Percentiles rank a stretch among this genome's conserved stretches.
These are phyloP conservation scores for Muntiacus muntjak DNA, from an alignment of 2,113 vertebrate genomes.

Conservation along the genomic window DNA sequence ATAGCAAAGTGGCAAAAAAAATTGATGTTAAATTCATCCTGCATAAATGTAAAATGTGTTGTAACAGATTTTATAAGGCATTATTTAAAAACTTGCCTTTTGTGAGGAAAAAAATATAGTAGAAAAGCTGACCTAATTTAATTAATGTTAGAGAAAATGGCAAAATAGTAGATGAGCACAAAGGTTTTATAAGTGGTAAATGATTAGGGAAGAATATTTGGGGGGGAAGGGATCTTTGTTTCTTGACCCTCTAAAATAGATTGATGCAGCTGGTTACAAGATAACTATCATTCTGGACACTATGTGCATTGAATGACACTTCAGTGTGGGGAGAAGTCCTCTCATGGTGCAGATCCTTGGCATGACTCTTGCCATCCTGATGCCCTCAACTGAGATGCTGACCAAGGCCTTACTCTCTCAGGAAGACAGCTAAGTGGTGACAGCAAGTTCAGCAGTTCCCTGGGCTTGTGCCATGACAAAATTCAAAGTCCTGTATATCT, in stretches of 20 bases:
- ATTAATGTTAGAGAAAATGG: constrained; percentile 73
- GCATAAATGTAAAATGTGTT: constrained; percentile 83
- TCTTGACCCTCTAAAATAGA: background rate
- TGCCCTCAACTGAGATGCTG: background rate
- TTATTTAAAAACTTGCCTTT: constrained; percentile 81
- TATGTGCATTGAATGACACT: background rate
- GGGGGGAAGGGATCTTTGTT: background rate
- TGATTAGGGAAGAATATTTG: constrained; percentile 48
- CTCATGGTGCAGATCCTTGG: background rate
- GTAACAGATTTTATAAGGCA: constrained; percentile 80
- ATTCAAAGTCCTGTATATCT: constrained; percentile 60
- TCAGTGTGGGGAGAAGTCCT: background rate
- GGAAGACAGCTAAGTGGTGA: background rate
- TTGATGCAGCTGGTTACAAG: background rate
- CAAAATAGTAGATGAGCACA: constrained; percentile 78
- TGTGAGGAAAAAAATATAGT: constrained; percentile 65
- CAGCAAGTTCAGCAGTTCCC: background rate
- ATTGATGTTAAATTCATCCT: constrained; percentile 83
- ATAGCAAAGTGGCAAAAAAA: constrained; percentile 86
- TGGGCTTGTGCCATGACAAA: constrained; percentile 59
- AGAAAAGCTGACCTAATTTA: constrained; percentile 77
- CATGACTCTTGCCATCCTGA: background rate
- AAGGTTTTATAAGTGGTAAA: constrained; percentile 77
- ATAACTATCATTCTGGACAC: background rate
- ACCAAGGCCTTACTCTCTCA: constrained; percentile 33